Conservation (phyloP, 1,140 invertebrate species). For the Apis laboriosa region DNA sequence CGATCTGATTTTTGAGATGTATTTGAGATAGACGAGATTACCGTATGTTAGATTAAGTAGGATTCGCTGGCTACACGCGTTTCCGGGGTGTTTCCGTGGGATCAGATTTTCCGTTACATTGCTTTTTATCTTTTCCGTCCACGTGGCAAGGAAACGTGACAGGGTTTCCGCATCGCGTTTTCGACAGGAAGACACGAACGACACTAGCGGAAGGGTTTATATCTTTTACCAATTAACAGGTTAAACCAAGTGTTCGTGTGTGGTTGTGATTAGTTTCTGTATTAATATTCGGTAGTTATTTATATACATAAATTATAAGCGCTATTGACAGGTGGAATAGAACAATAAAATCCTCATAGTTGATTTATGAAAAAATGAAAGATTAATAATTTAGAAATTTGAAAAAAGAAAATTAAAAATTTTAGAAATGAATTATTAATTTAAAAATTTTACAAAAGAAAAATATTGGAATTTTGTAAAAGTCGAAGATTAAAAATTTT, state of each 20-base stretch:
- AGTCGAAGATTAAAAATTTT: background rate
- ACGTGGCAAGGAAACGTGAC: slow-evolving; percentile 54
- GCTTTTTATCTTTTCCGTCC: slow-evolving; percentile 55
- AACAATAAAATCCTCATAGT: no score
- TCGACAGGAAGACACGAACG: slow-evolving; percentile 36
- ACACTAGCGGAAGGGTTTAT: slow-evolving; percentile 11
- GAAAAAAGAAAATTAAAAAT: no score
- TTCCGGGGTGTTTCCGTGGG: slow-evolving; percentile 57
- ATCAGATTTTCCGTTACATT: slow-evolving; percentile 49
- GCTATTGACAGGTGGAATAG: no score
- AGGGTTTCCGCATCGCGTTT: slow-evolving; percentile 34
- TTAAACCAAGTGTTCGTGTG: background rate
- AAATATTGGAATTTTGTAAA: background rate
- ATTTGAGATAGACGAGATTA: background rate
- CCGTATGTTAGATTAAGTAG: background rate
- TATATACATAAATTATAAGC: background rate
- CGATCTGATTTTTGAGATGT: background rate
- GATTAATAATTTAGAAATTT: background rate
- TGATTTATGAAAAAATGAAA: background rate
- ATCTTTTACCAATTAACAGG: slow-evolving; percentile 18
- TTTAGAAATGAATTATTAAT: no score
- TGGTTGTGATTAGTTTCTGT: background rate
- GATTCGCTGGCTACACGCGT: slow-evolving; percentile 17
- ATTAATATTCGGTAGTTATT: background rate
- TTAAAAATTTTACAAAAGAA: background rate